Base-by-base conservation (phyloP, 2,797 vertebrate genomes). In the Gephyroberyx darwinii region DNA sequence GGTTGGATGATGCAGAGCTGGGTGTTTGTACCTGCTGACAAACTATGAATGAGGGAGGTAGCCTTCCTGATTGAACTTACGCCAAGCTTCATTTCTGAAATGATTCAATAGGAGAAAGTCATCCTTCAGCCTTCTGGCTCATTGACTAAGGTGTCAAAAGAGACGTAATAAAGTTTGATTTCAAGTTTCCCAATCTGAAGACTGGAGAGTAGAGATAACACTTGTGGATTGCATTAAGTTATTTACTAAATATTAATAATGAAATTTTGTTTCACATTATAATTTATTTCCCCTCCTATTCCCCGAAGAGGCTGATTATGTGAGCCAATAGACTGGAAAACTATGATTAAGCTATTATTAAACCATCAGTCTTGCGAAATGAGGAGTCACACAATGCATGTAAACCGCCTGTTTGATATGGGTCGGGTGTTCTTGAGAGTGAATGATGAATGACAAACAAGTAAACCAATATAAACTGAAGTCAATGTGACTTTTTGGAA, bases 71-170 rank as follows among this genome's bases (percentile, higher is more conserved):
- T 26, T 26, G 1, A 4, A 2, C 26, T 26, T 26, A 26, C 26
- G 2, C 26, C 4, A 26, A 26, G 26, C 26, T 26, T 26, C 1
- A 26, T 26, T 26, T 26, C 26, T 26, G 37, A 39, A 53, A 55
- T 50, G 48, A 73, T 47, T 73, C 45, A 77, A 53, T 19, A 67
- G 12, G 30, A 74, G 53, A 78, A 73, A 54, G 33, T n/a, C 55
- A 55, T 65, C 26, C 26, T 26, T 26, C 54, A 67, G 43, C 48
- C 65, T 82, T 13, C n/a, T 16, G 71, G 64, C 77, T 80, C 55
- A 74, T 82, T 80, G 43, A 69, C 54, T 80, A 71, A 77, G 26
- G 62, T 77, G 63, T 79, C 73, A 71, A 75, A 81, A 78, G 71
- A 43, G 79, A 68, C 54, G 2, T 71, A 55, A 70, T 8, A 13